Conservation (phyloP, 2,888 invertebrate species). For the Watsonalla binaria region DNA sequence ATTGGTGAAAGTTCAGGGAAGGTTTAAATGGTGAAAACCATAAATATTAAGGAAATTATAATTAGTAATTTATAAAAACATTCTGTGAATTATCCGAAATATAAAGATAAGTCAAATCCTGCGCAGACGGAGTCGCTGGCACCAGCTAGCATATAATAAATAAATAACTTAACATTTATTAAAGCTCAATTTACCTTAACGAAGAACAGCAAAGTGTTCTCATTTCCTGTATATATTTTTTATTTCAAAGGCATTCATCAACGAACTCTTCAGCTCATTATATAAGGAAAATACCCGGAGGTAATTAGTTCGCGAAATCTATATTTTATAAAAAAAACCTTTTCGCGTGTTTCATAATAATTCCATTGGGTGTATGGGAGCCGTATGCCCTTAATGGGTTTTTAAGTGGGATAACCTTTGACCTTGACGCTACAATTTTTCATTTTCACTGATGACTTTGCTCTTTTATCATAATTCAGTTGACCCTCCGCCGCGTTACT, state of each 20-base stretch:
- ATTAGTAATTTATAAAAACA: too few species aligned
- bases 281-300: constrained; percentile 8
- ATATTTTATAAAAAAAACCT: constrained; percentile 32
- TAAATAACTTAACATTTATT: too few species aligned
- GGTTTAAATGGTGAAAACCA: too few species aligned
- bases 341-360: constrained; percentile 21
- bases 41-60: too few species aligned
- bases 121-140: too few species aligned
- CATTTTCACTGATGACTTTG: constrained; percentile 26
- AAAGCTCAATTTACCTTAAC: too few species aligned
- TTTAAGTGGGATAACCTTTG: constrained; percentile 38
- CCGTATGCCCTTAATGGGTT: constrained; percentile 36
- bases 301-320: constrained; percentile 19
- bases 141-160: too few species aligned
- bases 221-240: neutral
- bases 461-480: constrained; percentile 17
- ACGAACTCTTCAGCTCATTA: neutral
- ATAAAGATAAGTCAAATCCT: too few species aligned
- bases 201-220: too few species aligned
- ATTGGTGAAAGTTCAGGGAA: too few species aligned
- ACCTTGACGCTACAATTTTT: constrained; percentile 27
- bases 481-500: constrained; percentile 2
- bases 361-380: constrained; percentile 5
- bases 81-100: too few species aligned
- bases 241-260: neutral